These are phyloP conservation scores for Alloscopus bannaensis DNA, from an alignment of 2,888 invertebrate species.

Conservation along the genomic window DNA sequence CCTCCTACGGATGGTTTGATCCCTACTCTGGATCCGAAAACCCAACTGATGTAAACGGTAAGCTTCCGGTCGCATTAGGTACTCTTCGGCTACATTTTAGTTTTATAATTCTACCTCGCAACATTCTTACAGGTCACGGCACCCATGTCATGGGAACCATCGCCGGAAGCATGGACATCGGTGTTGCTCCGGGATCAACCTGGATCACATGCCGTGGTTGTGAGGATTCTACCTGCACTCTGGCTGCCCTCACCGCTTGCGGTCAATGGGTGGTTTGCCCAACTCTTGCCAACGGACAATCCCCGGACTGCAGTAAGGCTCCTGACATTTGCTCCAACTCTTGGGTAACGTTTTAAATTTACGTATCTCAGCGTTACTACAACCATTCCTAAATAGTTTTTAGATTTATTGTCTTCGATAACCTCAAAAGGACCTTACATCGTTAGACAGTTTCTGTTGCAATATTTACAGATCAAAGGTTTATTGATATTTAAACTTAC, in stretches of 20 bases:
- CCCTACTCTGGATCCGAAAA: slow-evolving; percentile 12
- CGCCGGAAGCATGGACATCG: slow-evolving; percentile 31
- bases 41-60: no score
- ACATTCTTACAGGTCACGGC: slow-evolving; percentile 19
- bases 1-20: slow-evolving; percentile 28
- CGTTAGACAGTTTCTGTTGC: no score
- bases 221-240: no score
- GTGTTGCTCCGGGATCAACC: slow-evolving; percentile 38
- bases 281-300: slow-evolving; percentile 8
- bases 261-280: slow-evolving; percentile 52
- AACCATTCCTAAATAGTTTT: no score
- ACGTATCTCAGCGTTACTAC: no score
- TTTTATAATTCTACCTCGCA: neutral
- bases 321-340: slow-evolving; percentile 37
- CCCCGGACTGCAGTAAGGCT: slow-evolving; percentile 34
- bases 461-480: no score
- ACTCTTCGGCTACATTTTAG: neutral
- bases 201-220: slow-evolving; percentile 52
- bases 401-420: no score
- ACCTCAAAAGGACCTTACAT: no score
- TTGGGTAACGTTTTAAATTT: no score
- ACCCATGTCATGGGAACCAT: slow-evolving; percentile 40
- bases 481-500: no score
- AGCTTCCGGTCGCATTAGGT: neutral
- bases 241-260: no score